Conservation (phyloP, 2,797 vertebrate species). For the Liparis tanakae region DNA sequence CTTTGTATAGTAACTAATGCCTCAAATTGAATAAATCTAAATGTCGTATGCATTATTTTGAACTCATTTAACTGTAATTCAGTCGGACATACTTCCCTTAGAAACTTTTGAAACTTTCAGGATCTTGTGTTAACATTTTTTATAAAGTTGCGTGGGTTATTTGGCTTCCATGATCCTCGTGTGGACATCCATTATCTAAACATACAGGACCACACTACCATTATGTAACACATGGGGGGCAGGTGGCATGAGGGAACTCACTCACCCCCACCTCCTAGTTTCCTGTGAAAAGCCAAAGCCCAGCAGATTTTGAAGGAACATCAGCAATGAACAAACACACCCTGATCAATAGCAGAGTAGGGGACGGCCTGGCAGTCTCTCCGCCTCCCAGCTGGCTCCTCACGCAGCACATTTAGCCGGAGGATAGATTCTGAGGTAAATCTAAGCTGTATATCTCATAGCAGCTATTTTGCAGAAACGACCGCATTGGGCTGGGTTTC, state of each 20-base stretch:
- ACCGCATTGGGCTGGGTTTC: slow-evolving; percentile 6
- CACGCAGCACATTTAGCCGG: slow-evolving; percentile 26
- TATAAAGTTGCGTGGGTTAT: not conserved
- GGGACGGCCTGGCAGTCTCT: slow-evolving; percentile 37
- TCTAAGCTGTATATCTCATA: slow-evolving; percentile 14
- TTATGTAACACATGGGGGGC: slow-evolving; percentile 28
- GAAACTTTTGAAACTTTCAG: no score
- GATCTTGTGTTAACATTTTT: not conserved
- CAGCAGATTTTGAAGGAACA: slow-evolving; percentile 64
- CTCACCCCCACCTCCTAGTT: slow-evolving; percentile 3
- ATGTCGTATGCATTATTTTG: not conserved
- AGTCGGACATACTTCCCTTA: not conserved
- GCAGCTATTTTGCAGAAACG: slow-evolving; percentile 17
- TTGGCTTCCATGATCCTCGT: not conserved
- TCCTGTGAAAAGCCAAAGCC: slow-evolving; percentile 49
- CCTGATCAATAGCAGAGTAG: slow-evolving; percentile 59
- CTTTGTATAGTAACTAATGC: not conserved
- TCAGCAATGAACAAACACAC: slow-evolving; percentile 65
- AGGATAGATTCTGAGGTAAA: slow-evolving; percentile 29
- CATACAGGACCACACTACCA: not conserved
- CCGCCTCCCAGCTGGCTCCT: slow-evolving; percentile 18
- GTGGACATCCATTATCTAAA: slow-evolving; percentile 8
- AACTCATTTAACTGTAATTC: not conserved
- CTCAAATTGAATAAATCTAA: not conserved
- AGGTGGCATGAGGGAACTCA: slow-evolving; percentile 4